These are phyloP conservation scores for Sebastes trivittatus DNA, from an alignment of 2,797 vertebrate species.

Conservation along the genomic window DNA sequence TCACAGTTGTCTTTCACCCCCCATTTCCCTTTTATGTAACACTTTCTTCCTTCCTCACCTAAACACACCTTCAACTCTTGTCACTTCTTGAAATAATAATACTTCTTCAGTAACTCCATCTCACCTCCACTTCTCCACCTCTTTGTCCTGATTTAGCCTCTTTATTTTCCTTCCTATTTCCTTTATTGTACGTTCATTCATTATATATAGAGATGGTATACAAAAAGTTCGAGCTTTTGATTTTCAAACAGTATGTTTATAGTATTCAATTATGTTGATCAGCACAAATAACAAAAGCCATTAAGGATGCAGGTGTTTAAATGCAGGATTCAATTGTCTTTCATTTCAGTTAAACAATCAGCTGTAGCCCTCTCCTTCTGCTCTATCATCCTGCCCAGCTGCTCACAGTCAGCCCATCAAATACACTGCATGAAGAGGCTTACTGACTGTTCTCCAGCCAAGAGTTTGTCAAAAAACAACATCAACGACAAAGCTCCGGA, in stretches of 20 bases:
- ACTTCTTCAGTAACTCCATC: not conserved
- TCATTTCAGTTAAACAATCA: conserved; percentile 32
- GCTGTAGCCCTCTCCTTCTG: conserved; percentile 10
- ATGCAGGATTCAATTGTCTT: conserved; percentile 12
- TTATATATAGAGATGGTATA: not conserved
- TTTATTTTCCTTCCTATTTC: not conserved
- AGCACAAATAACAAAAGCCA: not conserved
- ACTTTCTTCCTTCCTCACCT: conserved; percentile 23
- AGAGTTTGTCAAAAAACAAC: conserved; percentile 40
- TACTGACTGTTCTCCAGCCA: conserved; percentile 57
- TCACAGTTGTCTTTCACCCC: conserved; percentile 49
- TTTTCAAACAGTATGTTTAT: not conserved
- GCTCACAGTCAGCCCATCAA: conserved; percentile 52
- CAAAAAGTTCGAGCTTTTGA: not conserved
- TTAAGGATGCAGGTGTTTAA: not conserved
- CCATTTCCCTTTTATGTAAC: conserved; percentile 49
- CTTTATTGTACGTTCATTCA: not conserved
- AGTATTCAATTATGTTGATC: not conserved
- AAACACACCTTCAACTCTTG: conserved; percentile 27
- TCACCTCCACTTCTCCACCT: not conserved
- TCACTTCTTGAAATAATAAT: conserved; percentile 35
- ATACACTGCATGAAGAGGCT: conserved; percentile 32
- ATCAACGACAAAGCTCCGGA: conserved; percentile 45
- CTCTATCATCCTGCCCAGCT: conserved; percentile 55
- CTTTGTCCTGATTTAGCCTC: not conserved